Evolutionary conservation across 2,113 vertebrate species (phyloP).

Genomic region (Charadrius vociferus): DNA sequence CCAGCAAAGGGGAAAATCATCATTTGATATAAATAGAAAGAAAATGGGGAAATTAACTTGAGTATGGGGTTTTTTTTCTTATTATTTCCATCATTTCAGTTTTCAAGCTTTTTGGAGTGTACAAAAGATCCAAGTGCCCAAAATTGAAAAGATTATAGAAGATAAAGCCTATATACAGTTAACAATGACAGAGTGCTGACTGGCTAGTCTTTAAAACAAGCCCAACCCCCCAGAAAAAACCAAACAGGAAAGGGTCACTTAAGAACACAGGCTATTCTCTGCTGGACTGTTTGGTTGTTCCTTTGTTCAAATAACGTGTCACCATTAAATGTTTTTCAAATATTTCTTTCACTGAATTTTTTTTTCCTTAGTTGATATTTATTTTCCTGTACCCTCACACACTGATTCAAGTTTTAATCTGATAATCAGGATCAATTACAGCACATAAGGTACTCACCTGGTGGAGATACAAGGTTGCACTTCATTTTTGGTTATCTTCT

Average conservation of each 20-base stretch:
- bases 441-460: neutral
- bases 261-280: neutral
- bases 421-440: neutral
- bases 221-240: neutral
- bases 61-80: accelerated
- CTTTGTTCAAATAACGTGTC: neutral
- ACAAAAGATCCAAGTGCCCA: neutral
- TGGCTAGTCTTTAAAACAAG: neutral
- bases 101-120: neutral
- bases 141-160: neutral
- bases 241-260: neutral
- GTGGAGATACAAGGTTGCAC: neutral
- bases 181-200: neutral
- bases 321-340: neutral
- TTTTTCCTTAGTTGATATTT: neutral
- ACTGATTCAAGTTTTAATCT: neutral
- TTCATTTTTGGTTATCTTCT: neutral
- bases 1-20: neutral
- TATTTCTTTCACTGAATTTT: neutral
- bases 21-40: neutral
- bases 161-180: neutral
- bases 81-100: neutral
- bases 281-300: neutral
- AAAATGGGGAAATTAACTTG: neutral
- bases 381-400: neutral